A percentile compares a stretch with the other conserved stretches of the same genome.
phyloP scores from a whole-genome alignment of 37 sponge, comb jelly and placozoan species.

The Theonella swinhoei region DNA sequence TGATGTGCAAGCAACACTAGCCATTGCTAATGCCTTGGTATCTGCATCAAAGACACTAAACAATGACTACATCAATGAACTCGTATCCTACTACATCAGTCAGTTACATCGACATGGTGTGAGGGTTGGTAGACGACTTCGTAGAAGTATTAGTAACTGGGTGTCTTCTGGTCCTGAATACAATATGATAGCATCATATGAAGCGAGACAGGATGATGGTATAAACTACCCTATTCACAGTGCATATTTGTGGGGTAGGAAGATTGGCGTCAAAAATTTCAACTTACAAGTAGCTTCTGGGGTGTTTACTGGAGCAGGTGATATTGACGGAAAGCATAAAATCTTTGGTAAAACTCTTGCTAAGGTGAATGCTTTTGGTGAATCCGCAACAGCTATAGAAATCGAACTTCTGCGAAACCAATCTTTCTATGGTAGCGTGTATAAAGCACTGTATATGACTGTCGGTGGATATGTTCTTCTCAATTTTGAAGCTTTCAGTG shows the following conservation, averaged over 20 bases:
- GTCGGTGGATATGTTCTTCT: neutral
- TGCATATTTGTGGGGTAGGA: neutral
- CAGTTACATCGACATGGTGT: neutral
- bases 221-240: neutral
- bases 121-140: neutral
- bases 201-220: neutral
- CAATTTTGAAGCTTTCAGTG: neutral
- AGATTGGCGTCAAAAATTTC: neutral
- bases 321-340: neutral
- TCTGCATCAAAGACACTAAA: neutral
- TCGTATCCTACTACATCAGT: neutral
- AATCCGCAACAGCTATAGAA: neutral
- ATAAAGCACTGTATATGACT: neutral
- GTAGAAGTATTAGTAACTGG: neutral
- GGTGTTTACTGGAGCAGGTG: neutral
- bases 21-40: neutral
- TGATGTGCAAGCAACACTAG: neutral
- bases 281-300: neutral
- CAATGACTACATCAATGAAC: neutral
- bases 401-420: neutral
- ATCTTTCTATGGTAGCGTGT: neutral
- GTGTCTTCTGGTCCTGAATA: neutral
- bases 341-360: neutral
- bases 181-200: neutral
- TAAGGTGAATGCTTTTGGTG: neutral